Base-by-base conservation (phyloP, 2,797 vertebrate genomes). In the Coregonus sp. region DNA sequence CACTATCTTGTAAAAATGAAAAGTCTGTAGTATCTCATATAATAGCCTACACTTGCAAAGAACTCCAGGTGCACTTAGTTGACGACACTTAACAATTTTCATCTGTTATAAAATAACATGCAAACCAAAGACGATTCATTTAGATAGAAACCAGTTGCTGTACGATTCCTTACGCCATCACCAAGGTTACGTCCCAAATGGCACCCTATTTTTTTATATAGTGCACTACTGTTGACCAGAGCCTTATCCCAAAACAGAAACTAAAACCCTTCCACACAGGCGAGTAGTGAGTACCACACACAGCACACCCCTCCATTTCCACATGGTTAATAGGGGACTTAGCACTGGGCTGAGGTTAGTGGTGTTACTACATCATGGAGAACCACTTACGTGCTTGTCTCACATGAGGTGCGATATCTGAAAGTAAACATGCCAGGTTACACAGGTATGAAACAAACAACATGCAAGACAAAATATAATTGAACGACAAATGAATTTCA, bases 381-480 rank as follows among this genome's bases (percentile, higher is more conserved):
- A 81, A 89, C 80, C 93, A 98, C 97, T 97, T 97, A 97, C 97
- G 91, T 95, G 95, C 89, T 92, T 81, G 93, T 94, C 80, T 96
- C 94, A 94, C 91, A 91, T 95, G 94, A 87, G 94, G 91, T 76
- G 91, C 86, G 92, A 88, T 93, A 96, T 94, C 97, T 98, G 97
- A 87, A 95, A 96, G 95, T 89, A 96, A 95, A 98, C 86, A 94
- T 93, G 93, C 89, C 79, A 91, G 81, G 78, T 93, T 96, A 90
- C 80, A 90, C 69, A 59, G 47, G 65, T 51, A 31, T n/a, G 2
- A 66, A 47, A 47, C 40, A 47, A 69, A 3, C 16, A 37, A 50
- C 4, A 29, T 52, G 50, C 18, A 11, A 20, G 18, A 20, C 56
- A 25, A 25, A 25, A 71, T 6, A 52, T 25, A 7, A 52, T 1